Conservation (phyloP, 2,888 invertebrate species). For the Drosophila fulvimacula region DNA sequence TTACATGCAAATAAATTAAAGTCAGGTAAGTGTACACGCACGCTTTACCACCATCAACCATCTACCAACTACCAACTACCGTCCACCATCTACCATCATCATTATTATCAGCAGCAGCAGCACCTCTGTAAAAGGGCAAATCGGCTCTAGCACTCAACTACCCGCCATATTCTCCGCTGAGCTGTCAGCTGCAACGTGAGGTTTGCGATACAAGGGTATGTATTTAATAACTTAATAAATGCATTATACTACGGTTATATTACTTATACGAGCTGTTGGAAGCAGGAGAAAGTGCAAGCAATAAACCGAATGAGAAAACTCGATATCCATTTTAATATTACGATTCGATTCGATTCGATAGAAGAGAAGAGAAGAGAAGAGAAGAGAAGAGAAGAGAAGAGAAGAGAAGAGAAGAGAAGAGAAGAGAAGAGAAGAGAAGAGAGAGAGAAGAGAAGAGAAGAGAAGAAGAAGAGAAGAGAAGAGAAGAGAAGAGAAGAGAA, state of each 20-base stretch:
- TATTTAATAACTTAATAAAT: conserved; percentile 71
- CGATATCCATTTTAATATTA: not conserved
- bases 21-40: conserved; percentile 35
- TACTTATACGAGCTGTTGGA: conserved; percentile 21
- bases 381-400: not conserved
- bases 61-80: not conserved
- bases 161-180: conserved; percentile 18
- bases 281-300: conserved; percentile 8
- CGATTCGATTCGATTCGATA: no score
- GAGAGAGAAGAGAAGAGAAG: no score
- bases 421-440: no score
- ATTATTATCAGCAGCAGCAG: conserved; percentile 1
- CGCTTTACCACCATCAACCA: conserved; percentile 22
- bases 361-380: not conserved
- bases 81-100: not conserved
- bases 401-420: not conserved
- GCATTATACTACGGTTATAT: conserved; percentile 22
- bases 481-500: no score
- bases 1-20: conserved; percentile 66
- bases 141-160: conserved; percentile 8
- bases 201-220: conserved; percentile 21
- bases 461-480: no score
- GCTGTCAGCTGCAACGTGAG: conserved; percentile 23
- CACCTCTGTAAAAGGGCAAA: conserved; percentile 3
- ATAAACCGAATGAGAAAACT: conserved; percentile 1